These are phyloP conservation scores for Muscicapa comitata DNA, from an alignment of 2,797 vertebrate genomes.

Conservation along the genomic window DNA sequence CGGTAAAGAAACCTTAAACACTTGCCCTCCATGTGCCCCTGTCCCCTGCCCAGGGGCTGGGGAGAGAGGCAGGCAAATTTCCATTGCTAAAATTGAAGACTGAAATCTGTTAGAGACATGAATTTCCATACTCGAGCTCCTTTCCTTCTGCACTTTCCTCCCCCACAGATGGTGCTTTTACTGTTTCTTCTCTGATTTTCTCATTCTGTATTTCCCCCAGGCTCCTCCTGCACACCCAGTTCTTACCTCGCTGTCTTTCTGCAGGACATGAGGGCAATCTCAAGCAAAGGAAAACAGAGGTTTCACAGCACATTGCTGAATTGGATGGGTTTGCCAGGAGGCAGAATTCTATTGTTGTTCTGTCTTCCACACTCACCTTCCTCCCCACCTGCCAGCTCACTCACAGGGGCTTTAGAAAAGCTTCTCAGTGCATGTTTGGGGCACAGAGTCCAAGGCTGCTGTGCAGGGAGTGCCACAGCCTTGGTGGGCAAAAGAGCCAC, in stretches of 20 bases:
- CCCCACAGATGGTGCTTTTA: not conserved
- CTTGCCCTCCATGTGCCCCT: not conserved
- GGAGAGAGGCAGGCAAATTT: not conserved
- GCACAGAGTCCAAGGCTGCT: fast-evolving
- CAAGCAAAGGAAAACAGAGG: not conserved
- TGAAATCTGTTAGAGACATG: not conserved
- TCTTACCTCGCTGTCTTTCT: not conserved
- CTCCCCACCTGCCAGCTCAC: not conserved
- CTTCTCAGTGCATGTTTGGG: fast-evolving
- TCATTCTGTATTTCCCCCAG: not conserved
- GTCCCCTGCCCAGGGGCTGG: fast-evolving
- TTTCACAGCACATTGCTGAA: not conserved
- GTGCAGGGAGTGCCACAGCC: fast-evolving
- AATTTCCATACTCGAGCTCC: not conserved
- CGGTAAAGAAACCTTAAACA: not conserved
- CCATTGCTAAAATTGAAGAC: not conserved
- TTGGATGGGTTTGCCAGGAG: not conserved
- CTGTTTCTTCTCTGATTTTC: not conserved
- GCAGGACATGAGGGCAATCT: not conserved
- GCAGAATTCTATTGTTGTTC: not conserved
- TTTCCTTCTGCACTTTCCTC: not conserved
- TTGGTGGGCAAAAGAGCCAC: not conserved
- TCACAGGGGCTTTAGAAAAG: not conserved
- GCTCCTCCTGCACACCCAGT: not conserved
- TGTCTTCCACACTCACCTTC: not conserved